Percentiles rank a stretch among this genome's conserved stretches.
These are phyloP conservation scores for Xiphophorus hellerii DNA, from an alignment of 2,113 vertebrate species.

Conservation along the genomic window DNA sequence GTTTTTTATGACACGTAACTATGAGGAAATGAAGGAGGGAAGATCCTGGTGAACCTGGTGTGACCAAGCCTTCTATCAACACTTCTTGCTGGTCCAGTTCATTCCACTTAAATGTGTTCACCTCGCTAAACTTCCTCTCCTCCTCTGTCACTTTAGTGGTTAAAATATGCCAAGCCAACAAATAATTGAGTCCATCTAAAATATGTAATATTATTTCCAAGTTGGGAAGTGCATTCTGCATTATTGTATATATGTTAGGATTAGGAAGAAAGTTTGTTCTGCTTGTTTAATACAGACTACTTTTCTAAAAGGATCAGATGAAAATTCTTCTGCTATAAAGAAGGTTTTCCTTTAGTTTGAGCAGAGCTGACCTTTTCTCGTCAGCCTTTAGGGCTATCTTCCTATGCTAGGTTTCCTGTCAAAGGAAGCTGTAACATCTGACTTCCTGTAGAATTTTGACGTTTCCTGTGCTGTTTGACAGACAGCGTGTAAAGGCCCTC, in stretches of 20 bases:
- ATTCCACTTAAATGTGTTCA: not conserved
- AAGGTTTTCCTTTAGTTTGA: not conserved
- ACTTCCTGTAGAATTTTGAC: constrained; percentile 71
- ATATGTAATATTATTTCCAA: no score
- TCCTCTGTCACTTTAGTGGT: constrained; percentile 4
- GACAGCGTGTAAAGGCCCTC: constrained; percentile 27
- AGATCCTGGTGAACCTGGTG: no score
- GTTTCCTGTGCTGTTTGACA: constrained; percentile 64
- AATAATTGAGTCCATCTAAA: no score
- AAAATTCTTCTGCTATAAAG: not conserved
- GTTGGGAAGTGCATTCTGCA: no score
- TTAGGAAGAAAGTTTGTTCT: no score
- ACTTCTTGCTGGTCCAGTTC: no score
- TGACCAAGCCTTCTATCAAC: no score
- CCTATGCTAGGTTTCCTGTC: constrained; percentile 72
- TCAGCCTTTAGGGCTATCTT: constrained; percentile 45
- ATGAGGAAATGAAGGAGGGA: no score
- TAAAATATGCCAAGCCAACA: no score
- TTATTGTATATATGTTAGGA: not conserved
- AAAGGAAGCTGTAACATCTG: constrained; percentile 61
- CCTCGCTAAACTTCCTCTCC: not conserved
- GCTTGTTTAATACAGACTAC: not conserved
- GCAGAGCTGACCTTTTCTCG: constrained; percentile 36
- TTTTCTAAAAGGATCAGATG: not conserved
- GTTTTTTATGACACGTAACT: no score